These are phyloP conservation scores for Burhinus bistriatus DNA, from an alignment of 2,113 vertebrate species.

Conservation along the genomic window DNA sequence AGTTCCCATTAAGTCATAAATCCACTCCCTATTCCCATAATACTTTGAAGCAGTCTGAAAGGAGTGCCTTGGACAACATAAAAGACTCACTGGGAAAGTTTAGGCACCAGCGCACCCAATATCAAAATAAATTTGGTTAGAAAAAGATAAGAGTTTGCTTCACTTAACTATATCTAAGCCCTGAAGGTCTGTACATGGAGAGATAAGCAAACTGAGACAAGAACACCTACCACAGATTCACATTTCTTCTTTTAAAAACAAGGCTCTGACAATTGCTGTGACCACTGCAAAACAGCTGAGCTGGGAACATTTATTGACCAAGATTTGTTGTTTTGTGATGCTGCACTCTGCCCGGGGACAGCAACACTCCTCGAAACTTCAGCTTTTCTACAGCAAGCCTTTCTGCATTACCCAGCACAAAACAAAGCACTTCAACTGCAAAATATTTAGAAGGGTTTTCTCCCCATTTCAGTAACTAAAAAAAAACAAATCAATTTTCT, in stretches of 20 bases:
- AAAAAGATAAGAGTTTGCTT: background rate
- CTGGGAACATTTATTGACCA: background rate
- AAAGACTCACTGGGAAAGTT: background rate
- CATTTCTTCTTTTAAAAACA: background rate
- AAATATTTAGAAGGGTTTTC: background rate
- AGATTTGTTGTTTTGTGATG: background rate
- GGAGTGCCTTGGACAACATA: background rate
- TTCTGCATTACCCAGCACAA: background rate
- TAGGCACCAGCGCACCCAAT: background rate
- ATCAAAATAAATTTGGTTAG: background rate
- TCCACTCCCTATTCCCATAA: background rate
- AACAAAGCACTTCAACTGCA: background rate
- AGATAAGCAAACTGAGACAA: background rate
- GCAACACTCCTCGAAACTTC: background rate
- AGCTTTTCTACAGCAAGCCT: background rate
- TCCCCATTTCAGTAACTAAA: background rate
- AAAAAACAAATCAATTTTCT: background rate
- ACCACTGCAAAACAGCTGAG: background rate
- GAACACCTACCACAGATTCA: background rate
- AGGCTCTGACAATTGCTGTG: background rate
- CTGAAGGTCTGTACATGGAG: background rate
- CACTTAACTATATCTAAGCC: background rate
- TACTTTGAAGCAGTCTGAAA: background rate
- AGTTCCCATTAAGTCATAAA: background rate
- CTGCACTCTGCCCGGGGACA: background rate